Base-by-base conservation (phyloP, 2,888 invertebrate species). In the Scaptomyza cyrtandrae region DNA sequence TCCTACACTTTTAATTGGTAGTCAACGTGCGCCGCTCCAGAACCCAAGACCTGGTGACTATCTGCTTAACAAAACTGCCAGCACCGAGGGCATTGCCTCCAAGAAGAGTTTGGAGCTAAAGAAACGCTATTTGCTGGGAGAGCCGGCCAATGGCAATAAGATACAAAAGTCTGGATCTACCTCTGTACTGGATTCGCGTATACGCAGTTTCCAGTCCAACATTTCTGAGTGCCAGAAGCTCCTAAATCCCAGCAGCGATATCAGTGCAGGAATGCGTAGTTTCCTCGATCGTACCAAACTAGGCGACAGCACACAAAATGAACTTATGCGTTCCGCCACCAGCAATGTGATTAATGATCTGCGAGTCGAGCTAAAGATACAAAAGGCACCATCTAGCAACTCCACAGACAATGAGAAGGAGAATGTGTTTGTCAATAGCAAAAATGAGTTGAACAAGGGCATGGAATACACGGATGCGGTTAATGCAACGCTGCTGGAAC, bases 161-260 rank as follows among this genome's bases (percentile, higher is more conserved):
- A 96, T 97, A 27, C 94, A 96, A 78, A 96, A 96, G 89, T 97
- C 97, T 0, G 96, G 96, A 57, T 96, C 96, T 59, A 95, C 97
- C 6, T 96, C 97, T 0, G 96, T 96, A 69, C 93, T 97, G 41
- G 97, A 97, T 90, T 96, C 96, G 6, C 96, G 96, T 90, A 94
- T 98, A 63, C 95, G 96, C 92, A 96, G 95, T 68, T 95, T 98
- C 89, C 95, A 97, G 75, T 96, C 96, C 37, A 96, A 95, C 80
- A 98, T 98, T 68, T 96, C 97, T 0, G 97, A 97, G 89, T 96
- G 97, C 88, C 98, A 98, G 87, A 97, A 97, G 89, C 92, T 97
- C 76, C 91, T 97, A 43, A 96, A 97, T 90, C 96, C 97, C 0
- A 96, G 96, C 0, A 93, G 95, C 0, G 94, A 94, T 53, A 94